Conservation (phyloP, 2,797 vertebrate genomes). For the Potorous gilbertii region DNA sequence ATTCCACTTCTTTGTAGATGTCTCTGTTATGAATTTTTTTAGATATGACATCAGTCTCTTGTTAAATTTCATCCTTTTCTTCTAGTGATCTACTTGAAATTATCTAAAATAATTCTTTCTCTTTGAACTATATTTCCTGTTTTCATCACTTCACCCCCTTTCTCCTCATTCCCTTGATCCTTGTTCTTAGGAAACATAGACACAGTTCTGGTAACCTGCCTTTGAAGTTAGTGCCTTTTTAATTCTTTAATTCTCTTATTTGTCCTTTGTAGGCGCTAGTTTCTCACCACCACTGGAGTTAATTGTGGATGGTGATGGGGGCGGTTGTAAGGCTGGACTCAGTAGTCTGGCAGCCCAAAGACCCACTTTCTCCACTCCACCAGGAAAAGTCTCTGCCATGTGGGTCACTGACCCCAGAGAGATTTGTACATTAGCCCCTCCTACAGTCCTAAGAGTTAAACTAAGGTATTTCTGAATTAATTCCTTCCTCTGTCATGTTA, state of each 20-base stretch:
- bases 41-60: neutral
- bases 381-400: neutral
- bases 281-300: neutral
- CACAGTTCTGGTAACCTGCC: neutral
- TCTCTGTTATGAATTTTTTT: neutral
- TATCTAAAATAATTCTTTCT: neutral
- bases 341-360: neutral
- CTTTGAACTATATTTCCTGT: slow-evolving; percentile 38
- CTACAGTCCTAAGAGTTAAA: neutral
- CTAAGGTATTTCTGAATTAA: neutral
- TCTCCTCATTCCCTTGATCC: neutral
- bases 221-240: neutral
- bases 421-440: neutral
- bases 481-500: neutral
- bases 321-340: neutral
- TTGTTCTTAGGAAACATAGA: neutral
- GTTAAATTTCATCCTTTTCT: neutral
- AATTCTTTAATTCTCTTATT: slow-evolving; percentile 19
- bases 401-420: neutral
- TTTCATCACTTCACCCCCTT: slow-evolving; percentile 2
- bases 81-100: neutral
- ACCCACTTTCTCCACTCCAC: neutral
- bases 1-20: neutral
- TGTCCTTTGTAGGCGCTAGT: neutral
- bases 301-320: neutral